Evolutionary conservation across 2,888 invertebrate genomes (phyloP).

Genomic region (Xestia c-nigrum): DNA sequence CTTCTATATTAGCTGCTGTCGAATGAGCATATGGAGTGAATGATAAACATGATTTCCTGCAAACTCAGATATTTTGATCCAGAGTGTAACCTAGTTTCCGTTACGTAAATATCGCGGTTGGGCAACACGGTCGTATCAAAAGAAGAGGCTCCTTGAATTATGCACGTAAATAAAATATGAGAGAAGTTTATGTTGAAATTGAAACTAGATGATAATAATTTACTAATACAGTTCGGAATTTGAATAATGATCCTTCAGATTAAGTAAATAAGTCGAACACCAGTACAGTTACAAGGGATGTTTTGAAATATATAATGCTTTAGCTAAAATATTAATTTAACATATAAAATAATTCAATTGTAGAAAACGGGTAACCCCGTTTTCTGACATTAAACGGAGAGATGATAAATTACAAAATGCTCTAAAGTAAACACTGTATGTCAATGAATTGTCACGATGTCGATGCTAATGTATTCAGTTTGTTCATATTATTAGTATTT

Average conservation of each 20-base stretch:
- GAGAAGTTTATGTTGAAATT: neutral
- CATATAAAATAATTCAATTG: neutral
- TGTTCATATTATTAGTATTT: conserved; percentile 29
- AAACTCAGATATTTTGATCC: conserved; percentile 61
- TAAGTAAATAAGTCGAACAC: neutral
- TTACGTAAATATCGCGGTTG: conserved; percentile 75
- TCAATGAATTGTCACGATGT: conserved; percentile 6
- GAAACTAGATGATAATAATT: neutral
- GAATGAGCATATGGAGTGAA: conserved; percentile 21
- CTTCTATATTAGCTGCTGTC: neutral
- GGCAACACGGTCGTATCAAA: conserved; percentile 56
- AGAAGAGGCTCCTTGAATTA: conserved; percentile 39
- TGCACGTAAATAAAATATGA: conserved; percentile 1
- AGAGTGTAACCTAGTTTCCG: conserved; percentile 73
- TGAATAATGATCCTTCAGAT: neutral
- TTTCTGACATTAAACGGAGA: too few relatives aligned
- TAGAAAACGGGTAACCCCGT: too few relatives aligned
- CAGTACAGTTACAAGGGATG: neutral
- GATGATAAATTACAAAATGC: neutral
- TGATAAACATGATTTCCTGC: conserved; percentile 43
- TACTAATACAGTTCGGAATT: neutral
- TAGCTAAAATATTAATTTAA: neutral
- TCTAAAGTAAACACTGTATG: neutral
- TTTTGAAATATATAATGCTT: neutral
- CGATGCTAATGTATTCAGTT: conserved; percentile 24